Base-by-base conservation (phyloP, 2,797 vertebrate genomes). In the Chelmon rostratus region DNA sequence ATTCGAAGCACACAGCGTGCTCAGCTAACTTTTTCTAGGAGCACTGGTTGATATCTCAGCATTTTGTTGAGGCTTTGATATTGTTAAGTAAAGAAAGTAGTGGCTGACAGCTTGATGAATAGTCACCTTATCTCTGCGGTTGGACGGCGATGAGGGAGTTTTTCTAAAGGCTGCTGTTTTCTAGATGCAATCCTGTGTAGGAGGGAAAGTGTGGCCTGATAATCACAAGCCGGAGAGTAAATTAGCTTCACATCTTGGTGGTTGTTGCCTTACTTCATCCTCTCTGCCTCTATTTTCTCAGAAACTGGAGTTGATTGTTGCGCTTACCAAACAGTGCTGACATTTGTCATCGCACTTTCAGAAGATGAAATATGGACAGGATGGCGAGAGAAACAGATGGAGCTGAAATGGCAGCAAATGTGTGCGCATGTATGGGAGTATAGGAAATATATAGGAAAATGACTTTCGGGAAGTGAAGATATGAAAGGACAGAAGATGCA, bases 101-200 rank as follows among this genome's bases (percentile, higher is more conserved):
- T 12, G 21, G 19, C 19, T 61, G 84, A 83, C 76, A 86, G 64
- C 15, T 76, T 82, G 81, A 81, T 81, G 78, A 84, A 81, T 59
- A 72, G 85, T 66, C 50, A 15, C 59, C 12, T 66, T 57, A 82
- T 69, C 57, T 77, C 33, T 59, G 63, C 3, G 2, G 33, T 76
- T 62, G 67, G 53, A 80, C 50, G 1, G 59, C 33, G 61, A 86
- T 8, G 72, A 69, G 50, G 44, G 25, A 50, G 46, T 49, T 59
- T 49, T 66, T 69, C 35, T 28, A 37, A 76, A 61, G 50, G 75
- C 58, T 44, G 56, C 75, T 38, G 33, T 58, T 82, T 68, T 52
- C 52, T 12, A 58, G 54, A 76, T 38, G 73, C 19, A 8, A 33
- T 35, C 40, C 66, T 46, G 73, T 79, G 80, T 54, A 37, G 66